Evolutionary conservation across 2,797 vertebrate genomes (phyloP).

Genomic region (Cottoperca gobio): DNA sequence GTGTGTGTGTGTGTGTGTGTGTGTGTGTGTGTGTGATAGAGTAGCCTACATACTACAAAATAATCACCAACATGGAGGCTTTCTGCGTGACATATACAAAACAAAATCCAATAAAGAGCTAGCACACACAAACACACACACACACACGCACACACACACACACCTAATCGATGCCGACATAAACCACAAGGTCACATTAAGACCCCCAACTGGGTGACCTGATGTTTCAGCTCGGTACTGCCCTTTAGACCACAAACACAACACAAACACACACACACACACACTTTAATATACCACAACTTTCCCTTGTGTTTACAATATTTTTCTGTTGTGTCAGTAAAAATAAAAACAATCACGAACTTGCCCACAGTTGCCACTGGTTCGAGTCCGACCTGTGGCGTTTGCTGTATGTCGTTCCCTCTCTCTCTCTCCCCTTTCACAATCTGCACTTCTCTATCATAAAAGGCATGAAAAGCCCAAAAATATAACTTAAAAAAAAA

Average conservation of each 20-base stretch:
- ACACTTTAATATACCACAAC: neutral
- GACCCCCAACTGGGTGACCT: conserved; percentile 39
- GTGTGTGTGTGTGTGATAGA: neutral
- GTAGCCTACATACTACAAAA: neutral
- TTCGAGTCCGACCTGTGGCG: too few species aligned
- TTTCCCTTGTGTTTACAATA: too few species aligned
- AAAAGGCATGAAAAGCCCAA: too few species aligned
- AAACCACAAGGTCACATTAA: conserved; percentile 43
- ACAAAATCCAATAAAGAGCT: neutral
- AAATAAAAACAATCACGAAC: too few species aligned
- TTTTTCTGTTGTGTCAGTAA: too few species aligned
- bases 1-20: neutral
- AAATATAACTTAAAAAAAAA: too few species aligned
- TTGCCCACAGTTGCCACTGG: too few species aligned
- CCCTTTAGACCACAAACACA: neutral
- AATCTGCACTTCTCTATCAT: too few species aligned
- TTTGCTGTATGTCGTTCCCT: too few species aligned
- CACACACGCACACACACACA: conserved; percentile 14
- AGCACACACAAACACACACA: neutral
- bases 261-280: neutral
- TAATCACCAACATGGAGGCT: conserved; percentile 2
- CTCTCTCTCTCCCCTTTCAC: too few species aligned
- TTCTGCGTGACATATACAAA: neutral
- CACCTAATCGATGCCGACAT: conserved; percentile 54
- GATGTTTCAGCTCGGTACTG: conserved; percentile 22